Percentiles rank a stretch among this genome's conserved stretches.
Evolutionary conservation across 2,797 vertebrate genomes (phyloP).

Genomic region (Acanthurus tractus): DNA sequence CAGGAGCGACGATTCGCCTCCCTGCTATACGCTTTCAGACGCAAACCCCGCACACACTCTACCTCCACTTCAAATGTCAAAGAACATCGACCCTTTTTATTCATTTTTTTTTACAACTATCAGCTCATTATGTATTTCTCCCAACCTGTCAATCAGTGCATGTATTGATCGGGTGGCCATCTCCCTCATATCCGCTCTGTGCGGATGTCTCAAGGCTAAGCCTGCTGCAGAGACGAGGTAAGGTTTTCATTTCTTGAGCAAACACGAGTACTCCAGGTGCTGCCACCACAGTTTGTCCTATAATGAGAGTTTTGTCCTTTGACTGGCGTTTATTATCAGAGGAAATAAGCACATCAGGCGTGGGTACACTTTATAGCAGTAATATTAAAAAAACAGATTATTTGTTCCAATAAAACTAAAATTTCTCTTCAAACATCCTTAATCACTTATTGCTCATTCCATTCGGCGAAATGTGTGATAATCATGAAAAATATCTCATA

Average conservation of each 20-base stretch:
- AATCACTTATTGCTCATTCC: slow-evolving; percentile 20
- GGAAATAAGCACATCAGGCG: slow-evolving; percentile 14
- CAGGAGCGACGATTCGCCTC: slow-evolving; percentile 45
- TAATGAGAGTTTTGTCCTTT: slow-evolving; percentile 56
- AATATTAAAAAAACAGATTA: neutral
- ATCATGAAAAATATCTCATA: slow-evolving; percentile 15
- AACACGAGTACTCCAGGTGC: slow-evolving; percentile 62
- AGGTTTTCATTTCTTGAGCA: slow-evolving; percentile 72
- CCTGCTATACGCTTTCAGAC: slow-evolving; percentile 20
- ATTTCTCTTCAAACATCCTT: slow-evolving; percentile 14
- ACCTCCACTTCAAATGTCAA: slow-evolving; percentile 69
- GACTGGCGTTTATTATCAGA: slow-evolving; percentile 35
- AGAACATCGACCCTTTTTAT: slow-evolving; percentile 56
- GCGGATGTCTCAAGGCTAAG: slow-evolving; percentile 55
- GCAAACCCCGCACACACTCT: slow-evolving; percentile 20
- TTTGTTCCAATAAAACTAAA: slow-evolving; percentile 25
- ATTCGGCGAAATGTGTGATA: neutral
- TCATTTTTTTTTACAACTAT: slow-evolving; percentile 22
- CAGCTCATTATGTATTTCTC: slow-evolving; percentile 46
- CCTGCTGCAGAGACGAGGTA: slow-evolving; percentile 31
- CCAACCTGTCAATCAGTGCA: slow-evolving; percentile 62
- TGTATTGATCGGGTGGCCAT: slow-evolving; percentile 65
- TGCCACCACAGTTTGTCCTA: slow-evolving; percentile 49
- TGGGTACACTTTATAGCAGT: slow-evolving; percentile 16
- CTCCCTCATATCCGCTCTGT: slow-evolving; percentile 23